A percentile compares a stretch with the other conserved stretches of the same genome.
Conservation (phyloP, 64 coral and sea anemone species). For the Stichodactyla mertensii region DNA sequence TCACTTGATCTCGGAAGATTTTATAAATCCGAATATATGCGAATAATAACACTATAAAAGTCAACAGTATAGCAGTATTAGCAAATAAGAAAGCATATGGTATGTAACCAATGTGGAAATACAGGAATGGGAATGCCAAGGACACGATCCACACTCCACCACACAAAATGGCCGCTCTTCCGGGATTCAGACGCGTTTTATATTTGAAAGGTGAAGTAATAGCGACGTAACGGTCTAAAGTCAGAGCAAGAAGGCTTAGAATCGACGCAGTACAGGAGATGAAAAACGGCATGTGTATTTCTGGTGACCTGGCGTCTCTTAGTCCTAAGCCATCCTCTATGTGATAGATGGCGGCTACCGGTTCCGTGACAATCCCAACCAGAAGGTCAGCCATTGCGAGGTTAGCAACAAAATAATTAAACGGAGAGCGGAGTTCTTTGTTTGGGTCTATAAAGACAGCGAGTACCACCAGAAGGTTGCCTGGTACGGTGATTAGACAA, state of each 20-base stretch:
- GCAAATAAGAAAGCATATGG: constrained; percentile 78
- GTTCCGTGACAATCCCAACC: constrained; percentile 85
- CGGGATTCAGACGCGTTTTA: constrained; percentile 51
- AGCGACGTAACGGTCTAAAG: constrained; percentile 76
- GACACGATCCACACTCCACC: constrained; percentile 58
- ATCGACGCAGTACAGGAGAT: constrained; percentile 90
- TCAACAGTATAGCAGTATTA: constrained; percentile 77
- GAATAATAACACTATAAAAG: constrained; percentile 67
- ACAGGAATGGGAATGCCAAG: constrained; percentile 67
- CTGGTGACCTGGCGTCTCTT: constrained; percentile 18
- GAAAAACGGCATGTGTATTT: constrained; percentile 89
- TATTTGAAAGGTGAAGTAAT: constrained; percentile 75
- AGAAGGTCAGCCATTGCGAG: constrained; percentile 85
- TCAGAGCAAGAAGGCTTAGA: constrained; percentile 73
- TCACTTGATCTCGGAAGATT: constrained; percentile 72
- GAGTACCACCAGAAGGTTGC: constrained; percentile 83
- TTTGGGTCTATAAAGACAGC: constrained; percentile 92
- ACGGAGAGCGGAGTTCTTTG: constrained; percentile 85
- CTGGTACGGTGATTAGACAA: constrained; percentile 71
- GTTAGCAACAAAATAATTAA: constrained; percentile 89
- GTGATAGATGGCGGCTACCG: constrained; percentile 60
- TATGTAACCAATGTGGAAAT: constrained; percentile 73
- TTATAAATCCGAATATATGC: constrained; percentile 81
- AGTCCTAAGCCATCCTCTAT: constrained; percentile 69
- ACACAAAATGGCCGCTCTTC: constrained; percentile 55